These are phyloP conservation scores for Schizaphis graminum DNA, from an alignment of 2,888 invertebrate genomes.

Conservation along the genomic window DNA sequence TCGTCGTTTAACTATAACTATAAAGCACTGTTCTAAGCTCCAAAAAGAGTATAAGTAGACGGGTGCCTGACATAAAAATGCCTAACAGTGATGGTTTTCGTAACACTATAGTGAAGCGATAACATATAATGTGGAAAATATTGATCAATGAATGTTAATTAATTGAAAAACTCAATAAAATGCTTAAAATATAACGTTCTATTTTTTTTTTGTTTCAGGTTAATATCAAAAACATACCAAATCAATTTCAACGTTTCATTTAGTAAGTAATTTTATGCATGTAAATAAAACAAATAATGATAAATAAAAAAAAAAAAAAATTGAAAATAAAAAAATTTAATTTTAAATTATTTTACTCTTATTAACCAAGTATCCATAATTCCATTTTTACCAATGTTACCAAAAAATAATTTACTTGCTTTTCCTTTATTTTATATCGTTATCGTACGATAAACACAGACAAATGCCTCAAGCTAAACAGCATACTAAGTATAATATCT, in stretches of 20 bases:
- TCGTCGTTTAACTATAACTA: not conserved
- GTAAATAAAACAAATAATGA: not conserved
- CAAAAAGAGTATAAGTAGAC: not conserved
- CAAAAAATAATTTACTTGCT: not conserved
- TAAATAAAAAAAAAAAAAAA: not conserved
- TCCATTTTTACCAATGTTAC: not conserved
- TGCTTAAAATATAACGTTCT: not conserved
- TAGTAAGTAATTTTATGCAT: not conserved
- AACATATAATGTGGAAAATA: no score
- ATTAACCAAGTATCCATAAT: not conserved
- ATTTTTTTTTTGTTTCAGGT: not conserved
- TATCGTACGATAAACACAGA: not conserved
- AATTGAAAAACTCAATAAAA: not conserved
- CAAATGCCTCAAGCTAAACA: not conserved
- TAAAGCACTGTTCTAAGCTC: not conserved
- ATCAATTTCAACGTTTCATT: not conserved
- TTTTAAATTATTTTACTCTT: not conserved
- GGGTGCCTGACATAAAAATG: not conserved
- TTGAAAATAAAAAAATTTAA: not conserved
- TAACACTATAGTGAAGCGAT: no score
- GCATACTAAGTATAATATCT: not conserved
- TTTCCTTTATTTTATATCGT: not conserved
- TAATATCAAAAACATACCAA: not conserved
- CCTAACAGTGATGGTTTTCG: not conserved
- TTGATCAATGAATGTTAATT: no score